A percentile compares a stretch with the other conserved stretches of the same genome.
Conservation (phyloP, 1,140 invertebrate species). For the Drosophila malerkotliana region DNA sequence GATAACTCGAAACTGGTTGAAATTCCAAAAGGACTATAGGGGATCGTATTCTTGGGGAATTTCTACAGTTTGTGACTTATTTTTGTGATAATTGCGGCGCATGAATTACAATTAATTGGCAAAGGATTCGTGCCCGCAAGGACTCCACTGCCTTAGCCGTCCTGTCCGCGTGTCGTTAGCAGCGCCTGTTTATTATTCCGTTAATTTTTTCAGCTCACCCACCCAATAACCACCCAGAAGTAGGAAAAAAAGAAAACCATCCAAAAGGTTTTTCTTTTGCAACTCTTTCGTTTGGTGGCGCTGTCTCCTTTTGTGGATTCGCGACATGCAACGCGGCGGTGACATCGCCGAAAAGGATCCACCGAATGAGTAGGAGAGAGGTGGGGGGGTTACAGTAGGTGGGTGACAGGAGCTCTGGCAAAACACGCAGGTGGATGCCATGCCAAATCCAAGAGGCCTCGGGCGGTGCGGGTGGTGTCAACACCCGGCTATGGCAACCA, state of each 20-base stretch:
- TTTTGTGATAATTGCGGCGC: conserved; percentile 80
- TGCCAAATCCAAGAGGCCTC: background rate
- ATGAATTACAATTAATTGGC: conserved; percentile 82
- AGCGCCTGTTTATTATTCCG: conserved; percentile 81
- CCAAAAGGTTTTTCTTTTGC: background rate
- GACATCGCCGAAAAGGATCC: conserved; percentile 72
- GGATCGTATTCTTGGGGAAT: background rate
- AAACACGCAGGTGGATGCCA: conserved; percentile 29
- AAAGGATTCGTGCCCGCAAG: conserved; percentile 72
- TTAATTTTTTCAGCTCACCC: conserved; percentile 63
- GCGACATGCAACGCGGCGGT: conserved; percentile 76
- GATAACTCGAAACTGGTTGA: conserved; percentile 39
- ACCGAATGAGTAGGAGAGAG: conserved; percentile 1
- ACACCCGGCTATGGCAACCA: conserved; percentile 57
- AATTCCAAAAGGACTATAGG: background rate
- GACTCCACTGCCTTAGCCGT: conserved; percentile 24
- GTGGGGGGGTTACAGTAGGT: background rate
- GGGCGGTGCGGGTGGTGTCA: conserved; percentile 41
- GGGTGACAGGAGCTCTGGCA: background rate
- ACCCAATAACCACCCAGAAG: background rate
- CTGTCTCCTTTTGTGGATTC: conserved; percentile 55
- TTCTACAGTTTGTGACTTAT: conserved; percentile 8
- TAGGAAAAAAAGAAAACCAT: background rate
- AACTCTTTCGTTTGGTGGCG: conserved; percentile 29
- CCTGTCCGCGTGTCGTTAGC: conserved; percentile 73